Evolutionary conservation across 2,888 invertebrate genomes (phyloP), one percentile per base, ranked within the genome.

Genomic region (Xylota segnis): DNA sequence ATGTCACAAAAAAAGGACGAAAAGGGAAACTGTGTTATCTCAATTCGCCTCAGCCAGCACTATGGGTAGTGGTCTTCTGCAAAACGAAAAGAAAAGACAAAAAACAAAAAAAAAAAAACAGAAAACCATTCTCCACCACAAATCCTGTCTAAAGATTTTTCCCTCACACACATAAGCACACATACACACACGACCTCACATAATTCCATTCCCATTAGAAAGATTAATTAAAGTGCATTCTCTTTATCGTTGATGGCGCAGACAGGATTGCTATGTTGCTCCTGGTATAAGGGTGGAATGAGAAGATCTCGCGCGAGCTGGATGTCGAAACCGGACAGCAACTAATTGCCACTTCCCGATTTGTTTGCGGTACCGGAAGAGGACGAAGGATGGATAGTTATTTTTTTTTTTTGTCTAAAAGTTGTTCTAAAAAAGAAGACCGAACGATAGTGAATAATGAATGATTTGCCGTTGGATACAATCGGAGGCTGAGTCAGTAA

Each of bases 151-250:
- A 79, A 71, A 12, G 65, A 65, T 79, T 66, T 23, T 23, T 10
- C 12, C 14, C 50, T 43, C 18, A 52, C 52, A 37, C 59, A 52
- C n/a, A 56, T 16, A 18, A 32, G 56, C 52, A 23, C 58, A 66
- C 50, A 66, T 18, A 34, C 47, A 66, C 27, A 50, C n/a, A 68
- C 27, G 37, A 12, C 54, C 29, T 40, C 56, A 70, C 77, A 72
- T 79, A 72, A 72, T 79, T 71, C 66, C 72, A 58, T 58, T 66
- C 65, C 79, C 79, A 79, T 79, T 79, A 71, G 50, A 72, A 72
- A 72, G 79, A 79, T 79, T 79, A 79, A 79, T 79, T 79, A 65
- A 79, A 79, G 79, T 79, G 79, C 79, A 79, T 65, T 72, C 79
- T 65, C 79, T 72, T 78, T 79, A 79, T 71, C 79, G 72, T 72